Evolutionary conservation across 2,888 invertebrate genomes (phyloP).

Genomic region (Callinectes sapidus): DNA sequence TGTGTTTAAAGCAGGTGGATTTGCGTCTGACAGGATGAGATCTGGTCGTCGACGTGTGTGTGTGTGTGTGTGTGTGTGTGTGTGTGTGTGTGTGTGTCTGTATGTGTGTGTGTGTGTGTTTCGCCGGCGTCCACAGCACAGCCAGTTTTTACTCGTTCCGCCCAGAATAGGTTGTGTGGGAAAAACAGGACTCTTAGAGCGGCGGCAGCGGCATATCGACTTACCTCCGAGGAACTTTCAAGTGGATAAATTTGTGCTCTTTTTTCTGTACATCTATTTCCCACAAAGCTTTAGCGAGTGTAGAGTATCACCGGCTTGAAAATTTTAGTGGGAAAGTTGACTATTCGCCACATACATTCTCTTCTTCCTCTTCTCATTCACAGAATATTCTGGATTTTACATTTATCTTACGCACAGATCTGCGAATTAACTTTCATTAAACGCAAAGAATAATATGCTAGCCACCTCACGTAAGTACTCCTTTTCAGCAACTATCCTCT

Average conservation of each 20-base stretch:
- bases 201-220: not conserved
- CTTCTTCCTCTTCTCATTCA: not conserved
- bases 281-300: not conserved
- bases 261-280: not conserved
- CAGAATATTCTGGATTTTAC: not conserved
- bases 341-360: not conserved
- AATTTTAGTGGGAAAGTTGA: not conserved
- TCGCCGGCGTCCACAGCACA: not conserved
- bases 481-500: not conserved
- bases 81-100: conserved; percentile 31
- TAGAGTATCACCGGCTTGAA: not conserved
- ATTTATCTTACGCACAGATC: not conserved
- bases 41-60: not conserved
- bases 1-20: not conserved
- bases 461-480: not conserved
- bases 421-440: not conserved
- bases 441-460: not conserved
- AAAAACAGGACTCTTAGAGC: not conserved
- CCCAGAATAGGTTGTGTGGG: conserved; percentile 13
- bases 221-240: not conserved
- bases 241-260: not conserved
- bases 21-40: conserved; percentile 5
- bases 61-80: conserved; percentile 18
- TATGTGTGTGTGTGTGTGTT: conserved; percentile 21
- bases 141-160: conserved; percentile 21